Percentiles rank a stretch among this genome's conserved stretches.
Evolutionary conservation across 2,113 vertebrate genomes (phyloP).

Genomic region (Antechinus flavipes): DNA sequence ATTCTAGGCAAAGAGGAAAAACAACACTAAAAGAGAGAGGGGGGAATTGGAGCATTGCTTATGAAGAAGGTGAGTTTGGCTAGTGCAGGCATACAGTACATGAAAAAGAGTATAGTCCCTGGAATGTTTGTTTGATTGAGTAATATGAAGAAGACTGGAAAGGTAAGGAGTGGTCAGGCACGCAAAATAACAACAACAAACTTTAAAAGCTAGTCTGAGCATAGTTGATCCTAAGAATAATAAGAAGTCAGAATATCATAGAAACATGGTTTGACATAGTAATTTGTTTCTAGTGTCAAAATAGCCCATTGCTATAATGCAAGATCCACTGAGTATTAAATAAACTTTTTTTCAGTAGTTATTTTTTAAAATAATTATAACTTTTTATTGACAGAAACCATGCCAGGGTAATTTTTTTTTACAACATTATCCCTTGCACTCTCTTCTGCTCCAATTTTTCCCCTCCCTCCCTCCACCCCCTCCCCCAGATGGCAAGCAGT

Average conservation of each 20-base stretch:
- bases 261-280: not conserved
- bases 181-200: not conserved
- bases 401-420: too few species aligned
- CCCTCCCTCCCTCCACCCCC: too few species aligned
- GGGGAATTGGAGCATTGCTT: not conserved
- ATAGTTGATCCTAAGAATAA: not conserved
- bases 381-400: too few species aligned
- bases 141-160: not conserved
- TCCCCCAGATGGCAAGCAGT: too few species aligned
- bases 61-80: not conserved
- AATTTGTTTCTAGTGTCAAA: not conserved
- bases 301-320: not conserved
- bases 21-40: not conserved
- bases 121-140: not conserved
- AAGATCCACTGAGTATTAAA: not conserved
- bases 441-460: too few species aligned
- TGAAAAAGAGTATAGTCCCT: not conserved
- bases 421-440: too few species aligned
- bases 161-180: not conserved
- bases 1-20: not conserved
- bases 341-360: not conserved
- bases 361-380: too few species aligned
- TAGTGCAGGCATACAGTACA: not conserved
- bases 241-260: not conserved
- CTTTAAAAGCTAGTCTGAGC: not conserved